Conservation (phyloP, 2,888 invertebrate genomes). For the Mayetiola destructor region DNA sequence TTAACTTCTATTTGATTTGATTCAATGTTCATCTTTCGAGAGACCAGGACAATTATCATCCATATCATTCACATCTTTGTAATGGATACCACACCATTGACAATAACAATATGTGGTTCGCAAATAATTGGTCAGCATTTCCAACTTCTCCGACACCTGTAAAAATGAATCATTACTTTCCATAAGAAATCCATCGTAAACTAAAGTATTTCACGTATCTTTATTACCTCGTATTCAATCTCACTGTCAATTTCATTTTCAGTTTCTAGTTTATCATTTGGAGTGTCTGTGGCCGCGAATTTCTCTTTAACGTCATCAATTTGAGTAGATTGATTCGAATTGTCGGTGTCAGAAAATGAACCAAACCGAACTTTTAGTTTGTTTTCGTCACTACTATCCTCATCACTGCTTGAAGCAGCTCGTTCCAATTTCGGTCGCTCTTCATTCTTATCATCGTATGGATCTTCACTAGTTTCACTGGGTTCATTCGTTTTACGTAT, state of each 20-base stretch:
- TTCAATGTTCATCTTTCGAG: conserved; percentile 45
- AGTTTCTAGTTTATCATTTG: neutral
- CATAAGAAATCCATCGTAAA: neutral
- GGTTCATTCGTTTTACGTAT: conserved; percentile 17
- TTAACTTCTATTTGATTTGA: neutral
- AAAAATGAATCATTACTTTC: conserved; percentile 20
- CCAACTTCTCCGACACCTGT: conserved; percentile 41
- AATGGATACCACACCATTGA: conserved; percentile 62
- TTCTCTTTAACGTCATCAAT: neutral
- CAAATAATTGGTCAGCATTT: conserved; percentile 47
- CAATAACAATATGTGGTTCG: conserved; percentile 59
- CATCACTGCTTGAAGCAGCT: conserved; percentile 21
- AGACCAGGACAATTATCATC: conserved; percentile 49
- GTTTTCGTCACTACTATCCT: conserved; percentile 16
- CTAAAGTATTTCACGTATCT: too few species aligned
- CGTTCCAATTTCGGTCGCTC: conserved; percentile 22
- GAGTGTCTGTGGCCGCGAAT: neutral
- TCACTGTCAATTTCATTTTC: neutral
- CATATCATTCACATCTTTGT: conserved; percentile 46
- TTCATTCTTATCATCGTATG: conserved; percentile 28
- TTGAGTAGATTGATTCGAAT: neutral
- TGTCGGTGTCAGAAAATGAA: neutral
- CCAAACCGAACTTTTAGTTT: neutral
- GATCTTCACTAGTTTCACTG: conserved; percentile 23
- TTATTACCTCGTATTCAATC: conserved; percentile 22